Evolutionary conservation across 2,797 vertebrate genomes (phyloP).

Genomic region (Siniperca undulata): DNA sequence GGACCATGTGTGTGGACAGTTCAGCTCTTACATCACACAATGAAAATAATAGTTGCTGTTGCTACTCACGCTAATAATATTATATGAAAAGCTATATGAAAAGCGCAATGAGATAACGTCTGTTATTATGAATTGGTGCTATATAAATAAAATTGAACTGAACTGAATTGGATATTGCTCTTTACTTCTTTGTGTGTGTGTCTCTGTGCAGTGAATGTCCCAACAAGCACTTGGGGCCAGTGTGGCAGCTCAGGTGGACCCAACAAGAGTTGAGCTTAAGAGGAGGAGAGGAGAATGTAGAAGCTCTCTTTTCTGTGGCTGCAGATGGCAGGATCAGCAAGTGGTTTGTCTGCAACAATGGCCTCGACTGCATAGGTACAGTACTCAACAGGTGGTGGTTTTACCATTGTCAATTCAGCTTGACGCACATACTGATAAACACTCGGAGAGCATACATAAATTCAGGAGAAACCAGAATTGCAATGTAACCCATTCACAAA

Average conservation of each 20-base stretch:
- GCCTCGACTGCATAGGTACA: constrained; percentile 89
- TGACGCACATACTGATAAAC: background rate
- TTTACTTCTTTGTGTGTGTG: constrained; percentile 1
- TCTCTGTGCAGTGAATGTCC: constrained; percentile 82
- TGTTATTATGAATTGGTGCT: too few relatives aligned
- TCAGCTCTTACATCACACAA: too few relatives aligned
- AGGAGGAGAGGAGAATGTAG: constrained; percentile 85
- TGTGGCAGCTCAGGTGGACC: constrained; percentile 93
- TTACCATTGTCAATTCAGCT: background rate
- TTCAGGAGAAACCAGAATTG: background rate
- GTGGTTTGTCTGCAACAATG: constrained; percentile 89
- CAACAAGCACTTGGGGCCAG: constrained; percentile 87
- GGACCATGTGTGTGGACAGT: background rate
- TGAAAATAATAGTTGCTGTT: background rate
- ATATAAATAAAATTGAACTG: too few relatives aligned
- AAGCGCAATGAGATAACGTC: too few relatives aligned
- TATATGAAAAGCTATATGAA: too few relatives aligned
- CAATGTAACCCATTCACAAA: background rate
- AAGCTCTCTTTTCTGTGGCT: constrained; percentile 89
- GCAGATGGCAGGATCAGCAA: constrained; percentile 90
- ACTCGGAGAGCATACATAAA: background rate
- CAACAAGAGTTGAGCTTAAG: constrained; percentile 80
- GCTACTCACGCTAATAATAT: background rate
- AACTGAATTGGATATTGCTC: background rate
- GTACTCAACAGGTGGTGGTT: background rate